Evolutionary conservation across 2,113 vertebrate species (phyloP), one percentile per base, ranked within the genome.

Genomic region (Clarias gariepinus): DNA sequence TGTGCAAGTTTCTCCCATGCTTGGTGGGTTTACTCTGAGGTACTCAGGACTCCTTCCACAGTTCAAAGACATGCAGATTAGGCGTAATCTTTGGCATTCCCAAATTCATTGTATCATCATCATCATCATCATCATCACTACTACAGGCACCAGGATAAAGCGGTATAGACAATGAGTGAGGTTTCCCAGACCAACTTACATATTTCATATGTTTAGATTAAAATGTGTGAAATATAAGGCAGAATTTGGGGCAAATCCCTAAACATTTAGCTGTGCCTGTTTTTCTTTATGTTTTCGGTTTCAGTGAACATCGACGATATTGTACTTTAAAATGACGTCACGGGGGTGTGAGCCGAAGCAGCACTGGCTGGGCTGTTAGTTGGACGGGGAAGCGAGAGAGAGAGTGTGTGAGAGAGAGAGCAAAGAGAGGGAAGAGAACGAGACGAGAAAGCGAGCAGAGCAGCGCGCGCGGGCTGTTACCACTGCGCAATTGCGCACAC

Each of bases 241-340:
- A 4, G 7, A 10, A 8, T 28, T 57, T 60, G 55, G 23, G 10
- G 15, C 28, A 78, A 77, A 77, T 18, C 4, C 4, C 36, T 18
- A 28, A 58, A 58, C 16, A 30, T 8, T 30, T 79, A 1, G 10
- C 47, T 57, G 77, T 33, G 18, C 28, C 28, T 30, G 55, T 18
- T 76, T 18, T 28, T 78, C 47, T 1, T 33, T 30, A 10, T 58
- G 53, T 36, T 16, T 73, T 84, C 30, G 68, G 53, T 74, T 74
- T 60, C 57, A 19, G 33, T 36, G 16, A 6, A 73, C 53, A 74
- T 36, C 83, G 28, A 36, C 28, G 53, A 84, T 91, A 90, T 91
- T 91, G 89, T 86, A 91, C 91, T 94, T 93, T 93, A 89, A 92
- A 92, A 88, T 95, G 94, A 95, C 95, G 94, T 95, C 94, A 95